A percentile compares a stretch with the other conserved stretches of the same genome.
phyloP scores from a whole-genome alignment of 2,113 vertebrate genomes.

The Bufo gargarizans region DNA sequence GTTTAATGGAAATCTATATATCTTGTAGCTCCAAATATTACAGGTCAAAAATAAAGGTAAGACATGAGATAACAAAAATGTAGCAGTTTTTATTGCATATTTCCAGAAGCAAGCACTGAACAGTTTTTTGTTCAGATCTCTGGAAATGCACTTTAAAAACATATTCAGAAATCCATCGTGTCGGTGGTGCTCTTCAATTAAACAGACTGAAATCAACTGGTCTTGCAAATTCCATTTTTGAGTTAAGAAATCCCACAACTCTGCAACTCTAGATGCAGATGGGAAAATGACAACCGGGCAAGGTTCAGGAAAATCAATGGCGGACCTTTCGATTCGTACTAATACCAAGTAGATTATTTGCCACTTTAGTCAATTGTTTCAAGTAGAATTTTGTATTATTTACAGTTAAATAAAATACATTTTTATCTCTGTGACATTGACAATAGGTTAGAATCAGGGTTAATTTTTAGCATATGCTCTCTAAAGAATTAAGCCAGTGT shows the following conservation, averaged over 20 bases:
- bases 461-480: neutral
- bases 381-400: neutral
- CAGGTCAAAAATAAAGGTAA: neutral
- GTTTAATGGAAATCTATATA: neutral
- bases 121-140: neutral
- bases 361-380: slow-evolving; percentile 19
- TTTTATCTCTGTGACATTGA: neutral
- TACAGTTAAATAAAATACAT: neutral
- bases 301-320: slow-evolving; percentile 24
- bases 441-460: neutral
- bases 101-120: neutral
- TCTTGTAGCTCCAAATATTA: neutral
- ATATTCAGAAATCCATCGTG: neutral
- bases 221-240: neutral
- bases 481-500: too few relatives aligned
- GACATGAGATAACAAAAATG: neutral
- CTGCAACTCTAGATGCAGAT: neutral
- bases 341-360: slow-evolving; percentile 29
- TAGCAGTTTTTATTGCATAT: neutral
- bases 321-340: neutral
- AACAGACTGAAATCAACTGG: neutral
- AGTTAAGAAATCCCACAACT: neutral
- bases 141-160: neutral
- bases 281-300: neutral
- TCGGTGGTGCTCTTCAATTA: neutral